Conservation (phyloP, 2,113 vertebrate species). For the Hoplias malabaricus region DNA sequence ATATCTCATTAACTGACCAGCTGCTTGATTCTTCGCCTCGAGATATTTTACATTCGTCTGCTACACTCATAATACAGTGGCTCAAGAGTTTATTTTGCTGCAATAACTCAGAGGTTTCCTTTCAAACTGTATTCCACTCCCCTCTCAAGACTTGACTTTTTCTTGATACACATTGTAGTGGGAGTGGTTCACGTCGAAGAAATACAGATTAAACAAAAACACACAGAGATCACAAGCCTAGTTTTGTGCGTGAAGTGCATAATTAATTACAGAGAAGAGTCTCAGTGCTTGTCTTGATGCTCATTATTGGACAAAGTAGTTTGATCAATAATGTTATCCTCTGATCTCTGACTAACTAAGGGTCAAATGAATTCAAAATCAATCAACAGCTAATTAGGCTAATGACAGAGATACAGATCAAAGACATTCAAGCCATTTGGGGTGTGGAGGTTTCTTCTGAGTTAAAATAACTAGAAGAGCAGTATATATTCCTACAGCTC, state of each 20-base stretch:
- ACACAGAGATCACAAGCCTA: no score
- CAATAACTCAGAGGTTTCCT: no score
- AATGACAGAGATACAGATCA: not conserved
- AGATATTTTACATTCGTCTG: conserved; percentile 24
- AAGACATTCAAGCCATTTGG: not conserved
- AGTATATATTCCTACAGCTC: no score
- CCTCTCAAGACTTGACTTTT: no score
- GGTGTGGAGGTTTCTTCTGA: no score
- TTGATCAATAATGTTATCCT: not conserved
- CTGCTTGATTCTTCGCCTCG: not conserved
- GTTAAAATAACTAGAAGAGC: no score
- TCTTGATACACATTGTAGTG: no score
- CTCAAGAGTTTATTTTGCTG: not conserved
- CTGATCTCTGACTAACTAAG: not conserved
- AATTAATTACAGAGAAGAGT: no score
- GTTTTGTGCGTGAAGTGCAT: no score
- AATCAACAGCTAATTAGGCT: not conserved
- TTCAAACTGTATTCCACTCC: no score
- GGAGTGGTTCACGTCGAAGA: no score
- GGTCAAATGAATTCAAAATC: not conserved
- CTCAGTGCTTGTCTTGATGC: not conserved
- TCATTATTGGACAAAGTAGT: not conserved
- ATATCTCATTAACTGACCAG: not conserved
- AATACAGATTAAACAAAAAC: no score
- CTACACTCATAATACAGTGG: not conserved